A percentile compares a stretch with the other conserved stretches of the same genome.
Evolutionary conservation across 2,113 vertebrate genomes (phyloP).

Genomic region (Nasalis larvatus): DNA sequence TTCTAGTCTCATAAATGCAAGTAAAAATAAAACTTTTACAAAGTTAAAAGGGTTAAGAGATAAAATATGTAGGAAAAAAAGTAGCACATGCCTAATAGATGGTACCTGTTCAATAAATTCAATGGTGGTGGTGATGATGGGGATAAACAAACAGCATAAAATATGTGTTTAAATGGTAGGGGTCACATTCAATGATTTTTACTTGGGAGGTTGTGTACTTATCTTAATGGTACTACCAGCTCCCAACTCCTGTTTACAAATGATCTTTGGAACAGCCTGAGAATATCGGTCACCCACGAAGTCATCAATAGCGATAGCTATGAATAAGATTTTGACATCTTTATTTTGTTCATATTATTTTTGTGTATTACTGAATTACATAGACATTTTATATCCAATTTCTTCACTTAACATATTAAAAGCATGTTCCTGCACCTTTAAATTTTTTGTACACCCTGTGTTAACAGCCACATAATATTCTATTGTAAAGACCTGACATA

Average conservation of each 20-base stretch:
- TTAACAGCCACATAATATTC: background rate
- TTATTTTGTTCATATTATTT: background rate
- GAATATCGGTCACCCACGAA: background rate
- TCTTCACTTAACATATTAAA: slow-evolving; percentile 36
- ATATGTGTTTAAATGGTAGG: background rate
- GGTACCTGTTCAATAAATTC: background rate
- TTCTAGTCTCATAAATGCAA: background rate
- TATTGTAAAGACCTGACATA: background rate
- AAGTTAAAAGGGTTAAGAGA: background rate
- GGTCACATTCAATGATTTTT: background rate
- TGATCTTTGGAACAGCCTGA: background rate
- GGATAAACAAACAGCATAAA: background rate
- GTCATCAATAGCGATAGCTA: background rate
- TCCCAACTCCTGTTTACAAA: background rate
- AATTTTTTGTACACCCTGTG: slow-evolving; percentile 10
- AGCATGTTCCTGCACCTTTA: background rate
- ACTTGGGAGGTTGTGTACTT: background rate
- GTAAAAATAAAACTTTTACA: slow-evolving; percentile 8
- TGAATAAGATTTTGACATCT: background rate
- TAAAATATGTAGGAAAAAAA: background rate
- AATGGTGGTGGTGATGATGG: background rate
- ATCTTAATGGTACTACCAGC: too few relatives aligned
- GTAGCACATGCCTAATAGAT: background rate
- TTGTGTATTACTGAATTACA: background rate
- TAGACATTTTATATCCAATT: background rate